Base-by-base conservation (phyloP, 2,888 invertebrate genomes). In the Xestia c-nigrum region DNA sequence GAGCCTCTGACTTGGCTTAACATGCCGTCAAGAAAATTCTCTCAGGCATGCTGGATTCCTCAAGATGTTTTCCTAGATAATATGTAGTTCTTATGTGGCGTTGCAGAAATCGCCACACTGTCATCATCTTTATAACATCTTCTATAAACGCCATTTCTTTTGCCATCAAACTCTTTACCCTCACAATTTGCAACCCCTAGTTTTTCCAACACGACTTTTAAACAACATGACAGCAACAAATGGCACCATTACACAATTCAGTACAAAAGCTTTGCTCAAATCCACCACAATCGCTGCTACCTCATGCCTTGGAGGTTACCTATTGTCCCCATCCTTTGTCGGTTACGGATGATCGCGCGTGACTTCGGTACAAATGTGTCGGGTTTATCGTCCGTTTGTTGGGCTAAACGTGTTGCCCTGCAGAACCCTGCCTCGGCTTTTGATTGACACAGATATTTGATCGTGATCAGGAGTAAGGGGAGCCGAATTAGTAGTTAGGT, bases 341-440 rank as follows among this genome's bases (percentile, higher is more conserved):
- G 94, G 94, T 92, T 93, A 93, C 92, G 92, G 94, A 93, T 94
- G 94, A 93, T 91, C 92, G 94, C 92, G 90, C 96, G 95, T 96
- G 96, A 93, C 94, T 91, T 81, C 90, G 85, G 86, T 94, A 93
- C 94, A 91, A 94, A 95, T 92, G 92, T 88, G 85, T 90, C 88
- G 87, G 92, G 91, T 91, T 93, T 92, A 91, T 90, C 89, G 88
- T 88, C 89, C 90, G 93, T 92, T 93, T 92, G 93, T 93, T 90
- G 91, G 81, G 83, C 89, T 92, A 91, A 91, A 90, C 88, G 90
- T 80, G 79, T 80, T 87, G 46, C 83, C 70, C 63, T 85, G 83
- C 82, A 43, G 83, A 85, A n/a, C 78, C 61, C 70, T 83, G 84
- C 81, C 84, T 85, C 87, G 84, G 88, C 86, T 87, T 94, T 94